Base-by-base conservation (phyloP, 2,113 vertebrate species). In the Prionailurus bengalensis region DNA sequence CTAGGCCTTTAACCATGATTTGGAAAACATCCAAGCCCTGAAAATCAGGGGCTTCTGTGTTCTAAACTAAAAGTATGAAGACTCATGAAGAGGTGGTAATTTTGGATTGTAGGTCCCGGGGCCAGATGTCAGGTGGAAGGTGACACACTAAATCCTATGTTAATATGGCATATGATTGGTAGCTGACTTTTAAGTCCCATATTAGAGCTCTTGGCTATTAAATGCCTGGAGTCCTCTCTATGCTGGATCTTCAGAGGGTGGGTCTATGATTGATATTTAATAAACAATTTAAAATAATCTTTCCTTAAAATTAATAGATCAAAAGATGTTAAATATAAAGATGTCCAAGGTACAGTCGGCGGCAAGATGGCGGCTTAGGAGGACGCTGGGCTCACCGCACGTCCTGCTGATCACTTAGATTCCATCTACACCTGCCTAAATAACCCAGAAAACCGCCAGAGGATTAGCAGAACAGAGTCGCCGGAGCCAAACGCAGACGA, bases 271-370 rank as follows among this genome's bases (percentile, higher is more conserved):
- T 29, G 13, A 68, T 45, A 31, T 4, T 29, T 92, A 78, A 65
- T 66, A 74, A 74, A n/a, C 27, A 84, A 87, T 61, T 58, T 84
- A 31, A 86, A 88, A n/a, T 66, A 21, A 45, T 68, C 10, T 90
- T 88, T 71, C 19, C 53, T 95, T 65, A 73, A 83, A 94, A 86
- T 53, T 42, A 1, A 9, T 42, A 17, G 6, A 80, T 89, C 19
- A 73, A 94, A 96, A 70, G 6, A 80, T 61, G 58, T 23, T 68
- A 92, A 92, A 94, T 71, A 83, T 79, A 61, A 94, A 90, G 80
- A 53, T 73, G 19, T 79, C 12, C 31, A 73, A 94, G 48, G 63
- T 76, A 85, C n/a, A n/a, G n/a, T n/a, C n/a, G n/a, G n/a, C n/a
- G n/a, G n/a, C n/a, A n/a, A n/a, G n/a, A n/a, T n/a, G n/a, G n/a